These are phyloP conservation scores for Triplophysa rosa DNA, from an alignment of 2,113 vertebrate species.

Conservation along the genomic window DNA sequence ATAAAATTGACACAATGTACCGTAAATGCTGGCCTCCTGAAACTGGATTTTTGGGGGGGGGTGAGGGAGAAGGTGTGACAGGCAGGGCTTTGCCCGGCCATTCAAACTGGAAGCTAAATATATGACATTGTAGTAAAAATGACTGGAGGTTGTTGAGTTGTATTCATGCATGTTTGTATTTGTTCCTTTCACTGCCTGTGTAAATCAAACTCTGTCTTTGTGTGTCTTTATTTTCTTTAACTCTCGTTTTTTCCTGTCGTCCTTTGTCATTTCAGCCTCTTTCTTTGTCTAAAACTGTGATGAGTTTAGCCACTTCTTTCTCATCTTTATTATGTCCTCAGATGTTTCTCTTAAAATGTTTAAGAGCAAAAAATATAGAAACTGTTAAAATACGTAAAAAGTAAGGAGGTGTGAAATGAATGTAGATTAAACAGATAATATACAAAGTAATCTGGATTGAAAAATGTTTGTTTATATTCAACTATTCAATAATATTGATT, in stretches of 20 bases:
- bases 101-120: conserved; percentile 20
- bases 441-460: no score
- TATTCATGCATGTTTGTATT: not conserved
- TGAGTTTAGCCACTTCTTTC: conserved; percentile 6
- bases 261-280: conserved; percentile 19
- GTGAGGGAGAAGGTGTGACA: conserved; percentile 21
- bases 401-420: no score
- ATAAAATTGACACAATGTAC: conserved; percentile 28
- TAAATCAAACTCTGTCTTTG: conserved; percentile 22
- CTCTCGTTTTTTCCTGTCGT: not conserved
- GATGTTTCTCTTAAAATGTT: no score
- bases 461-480: no score
- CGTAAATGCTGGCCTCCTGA: conserved; percentile 11
- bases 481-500: no score
- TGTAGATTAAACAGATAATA: no score
- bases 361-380: no score
- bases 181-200: conserved; percentile 6
- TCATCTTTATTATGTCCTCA: no score
- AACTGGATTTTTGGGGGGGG: conserved; percentile 9
- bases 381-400: no score
- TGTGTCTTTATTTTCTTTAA: conserved; percentile 1
- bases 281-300: conserved; percentile 18
- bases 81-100: conserved; percentile 11
- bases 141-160: not conserved
- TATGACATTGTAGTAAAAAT: conserved; percentile 5